Evolutionary conservation across 2,888 invertebrate genomes (phyloP).

Genomic region (Sabatieria punctata): DNA sequence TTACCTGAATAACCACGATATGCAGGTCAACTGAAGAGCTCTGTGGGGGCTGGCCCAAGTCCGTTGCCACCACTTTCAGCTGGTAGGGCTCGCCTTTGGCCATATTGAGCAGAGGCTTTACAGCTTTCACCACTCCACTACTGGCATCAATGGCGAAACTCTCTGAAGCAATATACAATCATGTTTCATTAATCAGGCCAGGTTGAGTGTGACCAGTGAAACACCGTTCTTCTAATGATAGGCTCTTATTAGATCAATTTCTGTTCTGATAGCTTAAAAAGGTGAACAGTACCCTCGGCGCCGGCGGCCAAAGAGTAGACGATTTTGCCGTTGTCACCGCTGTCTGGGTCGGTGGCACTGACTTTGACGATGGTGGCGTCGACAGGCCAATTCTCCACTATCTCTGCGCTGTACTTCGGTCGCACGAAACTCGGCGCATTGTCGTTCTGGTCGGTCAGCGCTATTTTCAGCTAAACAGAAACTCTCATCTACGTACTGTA

Average conservation of each 20-base stretch:
- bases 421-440: neutral
- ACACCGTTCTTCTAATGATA: too few relatives aligned
- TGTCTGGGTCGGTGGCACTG: slow-evolving; percentile 1
- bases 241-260: too few relatives aligned
- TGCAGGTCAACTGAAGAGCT: too few relatives aligned
- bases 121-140: neutral
- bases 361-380: neutral
- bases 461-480: too few relatives aligned
- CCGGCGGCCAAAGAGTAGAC: neutral
- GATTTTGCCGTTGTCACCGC: neutral
- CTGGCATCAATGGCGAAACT: neutral
- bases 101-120: neutral
- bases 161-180: neutral
- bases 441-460: slow-evolving; percentile 3
- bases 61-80: neutral
- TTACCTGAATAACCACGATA: too few relatives aligned
- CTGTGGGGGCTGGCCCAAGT: neutral
- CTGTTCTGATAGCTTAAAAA: too few relatives aligned
- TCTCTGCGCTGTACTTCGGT: neutral
- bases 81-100: neutral
- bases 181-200: neutral
- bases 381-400: slow-evolving; percentile 5
- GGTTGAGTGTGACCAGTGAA: too few relatives aligned
- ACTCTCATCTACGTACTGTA: too few relatives aligned
- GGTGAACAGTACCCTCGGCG: too few relatives aligned